phyloP scores from a whole-genome alignment of 92 coral and sea anemone species.

The Zoanthus sansibaricus region DNA sequence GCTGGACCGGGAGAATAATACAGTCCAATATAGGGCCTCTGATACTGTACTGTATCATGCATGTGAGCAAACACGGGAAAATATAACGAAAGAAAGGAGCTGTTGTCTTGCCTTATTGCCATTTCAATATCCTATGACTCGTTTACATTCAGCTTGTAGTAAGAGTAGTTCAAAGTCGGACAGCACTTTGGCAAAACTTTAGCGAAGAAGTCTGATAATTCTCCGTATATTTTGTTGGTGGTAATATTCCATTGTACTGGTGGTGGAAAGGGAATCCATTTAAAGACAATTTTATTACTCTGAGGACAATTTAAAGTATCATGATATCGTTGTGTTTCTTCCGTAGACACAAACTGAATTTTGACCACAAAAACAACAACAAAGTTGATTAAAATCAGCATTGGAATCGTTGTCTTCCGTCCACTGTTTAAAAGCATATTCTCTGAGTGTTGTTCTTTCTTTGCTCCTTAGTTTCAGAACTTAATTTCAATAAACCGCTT shows the following conservation, averaged over 20 bases:
- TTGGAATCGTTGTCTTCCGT: neutral
- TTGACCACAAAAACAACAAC: neutral
- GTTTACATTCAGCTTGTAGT: neutral
- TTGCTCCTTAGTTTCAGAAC: neutral
- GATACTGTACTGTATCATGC: constrained; percentile 1
- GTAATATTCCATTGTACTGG: neutral
- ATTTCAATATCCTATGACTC: constrained; percentile 17
- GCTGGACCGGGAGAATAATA: constrained; percentile 29
- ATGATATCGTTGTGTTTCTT: neutral
- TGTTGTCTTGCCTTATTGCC: constrained; percentile 18
- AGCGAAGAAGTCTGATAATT: neutral
- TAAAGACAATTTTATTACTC: neutral
- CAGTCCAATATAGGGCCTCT: constrained; percentile 17
- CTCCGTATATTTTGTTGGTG: neutral
- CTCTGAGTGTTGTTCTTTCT: neutral
- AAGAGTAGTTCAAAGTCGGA: neutral
- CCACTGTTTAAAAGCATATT: neutral
- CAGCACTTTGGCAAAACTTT: constrained; percentile 1
- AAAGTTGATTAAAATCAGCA: neutral
- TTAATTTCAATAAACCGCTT: neutral
- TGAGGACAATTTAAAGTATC: neutral
- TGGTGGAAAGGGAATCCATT: constrained; percentile 3
- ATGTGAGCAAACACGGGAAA: constrained; percentile 26
- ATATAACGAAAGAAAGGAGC: constrained; percentile 14
- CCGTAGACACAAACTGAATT: neutral